phyloP scores from a whole-genome alignment of 2,797 vertebrate species.

The Merluccius polli region DNA sequence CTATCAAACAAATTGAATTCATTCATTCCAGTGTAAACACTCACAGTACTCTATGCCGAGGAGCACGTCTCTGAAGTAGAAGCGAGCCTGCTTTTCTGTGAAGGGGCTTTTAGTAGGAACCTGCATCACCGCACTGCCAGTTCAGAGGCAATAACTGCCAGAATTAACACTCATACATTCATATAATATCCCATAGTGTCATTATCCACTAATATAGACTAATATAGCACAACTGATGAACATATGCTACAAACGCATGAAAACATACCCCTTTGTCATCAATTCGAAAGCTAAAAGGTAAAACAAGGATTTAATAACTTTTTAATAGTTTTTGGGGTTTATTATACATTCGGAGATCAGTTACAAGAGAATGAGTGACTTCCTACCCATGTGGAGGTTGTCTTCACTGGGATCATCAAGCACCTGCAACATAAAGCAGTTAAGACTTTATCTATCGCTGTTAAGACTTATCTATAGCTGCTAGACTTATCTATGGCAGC shows the following conservation, averaged over 20 bases:
- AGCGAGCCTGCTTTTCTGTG: slow-evolving; percentile 82
- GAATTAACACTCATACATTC: background rate
- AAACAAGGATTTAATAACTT: slow-evolving; percentile 49
- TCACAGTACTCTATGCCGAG: slow-evolving; percentile 94
- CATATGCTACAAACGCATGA: background rate
- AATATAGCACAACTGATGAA: background rate
- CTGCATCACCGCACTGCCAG: slow-evolving; percentile 89
- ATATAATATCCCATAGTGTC: background rate
- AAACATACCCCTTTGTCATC: slow-evolving; percentile 89
- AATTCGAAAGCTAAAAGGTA: slow-evolving; percentile 86
- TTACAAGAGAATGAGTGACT: slow-evolving; percentile 7
- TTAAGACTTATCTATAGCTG: too few relatives aligned
- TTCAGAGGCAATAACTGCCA: background rate
- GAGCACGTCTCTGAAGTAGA: slow-evolving; percentile 88
- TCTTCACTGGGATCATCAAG: slow-evolving; percentile 93
- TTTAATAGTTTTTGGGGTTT: background rate
- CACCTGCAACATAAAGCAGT: slow-evolving; percentile 75
- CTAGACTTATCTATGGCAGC: background rate
- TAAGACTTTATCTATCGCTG: too few relatives aligned
- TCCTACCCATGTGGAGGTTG: slow-evolving; percentile 91
- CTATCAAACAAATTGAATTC: background rate
- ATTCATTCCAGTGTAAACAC: slow-evolving; percentile 29
- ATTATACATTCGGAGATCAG: background rate
- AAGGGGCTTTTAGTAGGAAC: slow-evolving; percentile 85
- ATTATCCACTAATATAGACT: too few relatives aligned